These are phyloP conservation scores for Xestia ashworthii DNA, from an alignment of 2,888 invertebrate species.

Conservation along the genomic window DNA sequence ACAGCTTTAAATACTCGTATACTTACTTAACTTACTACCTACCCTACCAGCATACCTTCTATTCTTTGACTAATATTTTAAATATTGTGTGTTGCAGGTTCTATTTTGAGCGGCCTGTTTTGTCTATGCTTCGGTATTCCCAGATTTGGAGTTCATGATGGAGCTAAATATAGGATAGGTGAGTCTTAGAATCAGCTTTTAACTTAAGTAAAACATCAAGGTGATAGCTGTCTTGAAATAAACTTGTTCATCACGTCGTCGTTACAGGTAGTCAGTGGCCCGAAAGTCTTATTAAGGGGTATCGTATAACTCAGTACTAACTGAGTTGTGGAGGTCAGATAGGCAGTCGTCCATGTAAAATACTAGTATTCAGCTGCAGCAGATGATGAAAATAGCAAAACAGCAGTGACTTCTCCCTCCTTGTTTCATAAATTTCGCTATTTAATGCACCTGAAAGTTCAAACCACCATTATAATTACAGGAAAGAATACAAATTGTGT, in stretches of 20 bases:
- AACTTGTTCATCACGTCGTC: background rate
- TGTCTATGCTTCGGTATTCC: conserved; percentile 97
- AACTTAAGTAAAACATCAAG: background rate
- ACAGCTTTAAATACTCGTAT: background rate
- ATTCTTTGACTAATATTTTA: background rate
- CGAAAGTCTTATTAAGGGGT: no score
- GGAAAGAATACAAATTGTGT: background rate
- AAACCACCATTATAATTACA: background rate
- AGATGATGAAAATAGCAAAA: background rate
- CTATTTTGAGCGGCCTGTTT: conserved; percentile 96
- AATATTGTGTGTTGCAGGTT: conserved; percentile 91
- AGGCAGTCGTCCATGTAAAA: no score
- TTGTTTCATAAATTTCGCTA: no score
- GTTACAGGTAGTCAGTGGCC: no score
- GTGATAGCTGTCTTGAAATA: background rate
- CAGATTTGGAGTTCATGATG: conserved; percentile 95
- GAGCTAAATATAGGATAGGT: conserved; percentile 94
- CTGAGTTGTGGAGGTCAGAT: no score
- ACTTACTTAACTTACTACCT: background rate
- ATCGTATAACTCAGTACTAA: no score
- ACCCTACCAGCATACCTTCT: background rate
- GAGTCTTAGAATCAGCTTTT: conserved; percentile 42
- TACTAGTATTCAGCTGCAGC: no score
- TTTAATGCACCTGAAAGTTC: background rate
- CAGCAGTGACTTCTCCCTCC: background rate